Conservation (phyloP, 2,888 invertebrate species). For the Pterobdella sp. region DNA sequence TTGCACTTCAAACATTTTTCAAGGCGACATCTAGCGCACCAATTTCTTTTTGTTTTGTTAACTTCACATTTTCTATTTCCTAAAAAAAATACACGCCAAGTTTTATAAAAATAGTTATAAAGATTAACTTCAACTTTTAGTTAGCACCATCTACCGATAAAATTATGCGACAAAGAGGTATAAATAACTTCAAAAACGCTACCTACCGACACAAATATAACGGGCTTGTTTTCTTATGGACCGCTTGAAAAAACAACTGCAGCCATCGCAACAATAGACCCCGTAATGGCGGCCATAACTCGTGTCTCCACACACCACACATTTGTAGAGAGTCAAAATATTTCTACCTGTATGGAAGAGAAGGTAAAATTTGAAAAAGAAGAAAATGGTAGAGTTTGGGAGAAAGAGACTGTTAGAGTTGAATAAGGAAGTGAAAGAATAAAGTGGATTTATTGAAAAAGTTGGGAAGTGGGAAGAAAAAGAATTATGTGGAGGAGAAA, state of each 20-base stretch:
- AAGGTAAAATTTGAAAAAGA: too few species aligned
- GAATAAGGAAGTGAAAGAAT: background rate
- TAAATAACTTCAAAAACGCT: background rate
- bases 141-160: too few species aligned
- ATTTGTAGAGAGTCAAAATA: slow-evolving; percentile 62
- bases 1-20: slow-evolving; percentile 67
- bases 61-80: slow-evolving; percentile 67
- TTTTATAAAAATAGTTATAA: background rate
- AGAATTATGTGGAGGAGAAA: background rate
- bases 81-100: slow-evolving; percentile 41
- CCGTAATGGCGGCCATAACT: slow-evolving; percentile 63
- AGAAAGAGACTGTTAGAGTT: background rate
- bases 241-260: slow-evolving; percentile 80
- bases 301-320: slow-evolving; percentile 64
- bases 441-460: background rate
- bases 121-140: too few species aligned
- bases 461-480: background rate
- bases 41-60: slow-evolving; percentile 74
- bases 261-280: slow-evolving; percentile 64
- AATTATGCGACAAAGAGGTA: background rate
- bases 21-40: slow-evolving; percentile 76
- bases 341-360: slow-evolving; percentile 54
- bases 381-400: background rate
- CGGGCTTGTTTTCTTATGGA: slow-evolving; percentile 66
- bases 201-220: slow-evolving; percentile 68